Evolutionary conservation across 2,797 vertebrate species (phyloP).

Genomic region (Echiichthys vipera): DNA sequence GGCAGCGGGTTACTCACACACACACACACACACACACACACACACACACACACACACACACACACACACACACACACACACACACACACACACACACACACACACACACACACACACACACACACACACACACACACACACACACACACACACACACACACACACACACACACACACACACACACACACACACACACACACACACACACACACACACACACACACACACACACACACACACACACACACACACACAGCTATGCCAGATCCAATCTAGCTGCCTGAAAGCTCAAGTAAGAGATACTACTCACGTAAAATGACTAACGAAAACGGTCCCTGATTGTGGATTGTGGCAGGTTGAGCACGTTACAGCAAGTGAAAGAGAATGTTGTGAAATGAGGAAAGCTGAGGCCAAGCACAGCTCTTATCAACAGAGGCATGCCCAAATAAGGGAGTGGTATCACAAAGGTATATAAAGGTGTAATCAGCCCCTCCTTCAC

Average conservation of each 20-base stretch:
- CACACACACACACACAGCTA: slow-evolving; percentile 18
- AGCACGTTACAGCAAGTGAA: neutral
- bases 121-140: slow-evolving; percentile 16
- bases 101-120: slow-evolving; percentile 8
- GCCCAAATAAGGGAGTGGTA: slow-evolving; percentile 72
- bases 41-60: neutral
- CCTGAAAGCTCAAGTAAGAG: slow-evolving; percentile 47
- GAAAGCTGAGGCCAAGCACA: slow-evolving; percentile 30
- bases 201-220: slow-evolving; percentile 1
- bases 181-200: neutral
- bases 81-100: slow-evolving; percentile 12
- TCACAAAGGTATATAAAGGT: slow-evolving; percentile 61
- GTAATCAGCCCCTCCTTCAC: slow-evolving; percentile 64
- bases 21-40: slow-evolving; percentile 11
- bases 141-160: slow-evolving; percentile 20
- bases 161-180: slow-evolving; percentile 13
- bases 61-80: no score
- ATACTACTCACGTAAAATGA: slow-evolving; percentile 67
- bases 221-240: slow-evolving; percentile 11
- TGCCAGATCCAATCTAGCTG: slow-evolving; percentile 29
- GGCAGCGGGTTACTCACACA: slow-evolving; percentile 26
- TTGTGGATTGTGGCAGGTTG: slow-evolving; percentile 12
- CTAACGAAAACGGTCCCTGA: slow-evolving; percentile 36
- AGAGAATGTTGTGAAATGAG: slow-evolving; percentile 46
- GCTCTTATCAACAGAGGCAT: slow-evolving; percentile 66